These are phyloP conservation scores for Leptestheria dahalacensis DNA, from an alignment of 1,140 invertebrate species.

Conservation along the genomic window DNA sequence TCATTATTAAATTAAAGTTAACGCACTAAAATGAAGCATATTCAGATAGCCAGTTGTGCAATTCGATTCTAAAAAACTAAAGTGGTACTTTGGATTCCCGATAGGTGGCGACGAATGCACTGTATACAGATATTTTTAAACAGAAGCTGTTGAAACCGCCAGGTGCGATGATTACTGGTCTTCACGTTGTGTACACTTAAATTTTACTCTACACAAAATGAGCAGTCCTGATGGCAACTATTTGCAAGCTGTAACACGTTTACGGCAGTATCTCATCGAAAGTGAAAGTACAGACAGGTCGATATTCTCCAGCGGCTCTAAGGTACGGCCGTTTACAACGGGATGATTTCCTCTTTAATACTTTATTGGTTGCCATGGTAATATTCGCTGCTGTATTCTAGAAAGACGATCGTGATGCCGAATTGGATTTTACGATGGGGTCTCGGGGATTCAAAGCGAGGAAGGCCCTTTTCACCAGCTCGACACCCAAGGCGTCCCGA, in stretches of 20 bases:
- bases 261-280: background rate
- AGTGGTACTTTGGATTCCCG: too few relatives aligned
- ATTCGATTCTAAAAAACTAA: too few relatives aligned
- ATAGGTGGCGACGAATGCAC: too few relatives aligned
- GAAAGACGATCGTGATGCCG: background rate
- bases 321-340: background rate
- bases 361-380: too few relatives aligned
- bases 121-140: too few relatives aligned
- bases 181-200: too few relatives aligned
- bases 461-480: background rate
- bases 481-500: background rate
- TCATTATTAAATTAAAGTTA: too few relatives aligned
- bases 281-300: background rate
- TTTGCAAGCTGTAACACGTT: background rate
- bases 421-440: background rate
- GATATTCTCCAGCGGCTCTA: background rate
- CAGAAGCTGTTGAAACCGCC: background rate
- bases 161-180: too few relatives aligned
- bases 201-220: too few relatives aligned
- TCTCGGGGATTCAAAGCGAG: background rate
- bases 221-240: background rate
- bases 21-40: too few relatives aligned
- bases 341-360: too few relatives aligned
- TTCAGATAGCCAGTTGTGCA: too few relatives aligned
- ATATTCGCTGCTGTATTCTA: background rate